A percentile compares a stretch with the other conserved stretches of the same genome.
These are phyloP conservation scores for Drosophila pseudotalamancana DNA, from an alignment of 2,888 invertebrate genomes.

Conservation along the genomic window DNA sequence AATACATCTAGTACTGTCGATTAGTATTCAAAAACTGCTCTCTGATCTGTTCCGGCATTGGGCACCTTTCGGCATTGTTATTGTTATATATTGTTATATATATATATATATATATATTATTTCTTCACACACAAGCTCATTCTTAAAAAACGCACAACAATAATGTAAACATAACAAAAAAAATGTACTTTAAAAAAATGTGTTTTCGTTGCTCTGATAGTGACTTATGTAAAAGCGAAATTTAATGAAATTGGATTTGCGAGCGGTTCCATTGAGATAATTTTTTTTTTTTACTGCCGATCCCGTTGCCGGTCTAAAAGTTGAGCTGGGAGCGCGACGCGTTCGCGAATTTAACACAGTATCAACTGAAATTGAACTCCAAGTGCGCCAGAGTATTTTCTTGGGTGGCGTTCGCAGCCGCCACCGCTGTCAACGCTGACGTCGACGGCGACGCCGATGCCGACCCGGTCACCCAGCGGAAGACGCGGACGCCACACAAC, in stretches of 20 bases:
- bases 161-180: conserved; percentile 6
- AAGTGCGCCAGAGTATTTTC: conserved; percentile 72
- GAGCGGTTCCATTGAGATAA: neutral
- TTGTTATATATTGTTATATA: neutral
- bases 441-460: conserved; percentile 34
- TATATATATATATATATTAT: conserved; percentile 1
- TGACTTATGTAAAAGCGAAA: neutral
- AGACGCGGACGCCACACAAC: conserved; percentile 45
- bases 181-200: neutral
- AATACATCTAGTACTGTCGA: conserved; percentile 11
- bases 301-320: conserved; percentile 12
- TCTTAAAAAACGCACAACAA: conserved; percentile 9
- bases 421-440: conserved; percentile 18
- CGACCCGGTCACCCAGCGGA: conserved; percentile 71
- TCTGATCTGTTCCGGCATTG: conserved; percentile 23
- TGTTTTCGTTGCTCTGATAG: conserved; percentile 17
- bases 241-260: neutral
- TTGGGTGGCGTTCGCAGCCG: conserved; percentile 65
- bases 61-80: conserved; percentile 12
- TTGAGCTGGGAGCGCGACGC: conserved; percentile 67
- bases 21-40: conserved; percentile 26
- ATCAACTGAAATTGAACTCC: conserved; percentile 77
- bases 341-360: conserved; percentile 79
- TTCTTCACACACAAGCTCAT: neutral
- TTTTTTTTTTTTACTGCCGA: too few relatives aligned